Conservation (phyloP, 2,888 invertebrate species). For the Sesia apiformis region DNA sequence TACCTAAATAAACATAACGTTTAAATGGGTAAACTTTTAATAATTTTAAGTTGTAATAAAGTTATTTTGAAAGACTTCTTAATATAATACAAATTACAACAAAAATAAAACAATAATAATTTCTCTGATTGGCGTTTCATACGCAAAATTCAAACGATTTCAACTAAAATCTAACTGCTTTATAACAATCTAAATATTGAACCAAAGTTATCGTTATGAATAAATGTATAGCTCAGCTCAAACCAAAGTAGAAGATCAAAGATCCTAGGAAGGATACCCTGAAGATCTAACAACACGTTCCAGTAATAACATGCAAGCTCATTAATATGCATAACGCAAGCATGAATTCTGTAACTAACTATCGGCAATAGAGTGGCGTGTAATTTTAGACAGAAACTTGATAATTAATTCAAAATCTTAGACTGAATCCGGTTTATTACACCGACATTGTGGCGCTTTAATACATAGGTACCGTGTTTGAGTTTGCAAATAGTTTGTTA, state of each 20-base stretch:
- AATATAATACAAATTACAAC: no score
- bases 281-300: constrained; percentile 22
- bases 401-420: constrained; percentile 62
- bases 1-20: no score
- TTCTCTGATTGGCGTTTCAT: no score
- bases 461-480: constrained; percentile 23
- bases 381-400: constrained; percentile 54
- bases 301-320: constrained; percentile 43
- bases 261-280: neutral
- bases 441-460: constrained; percentile 22
- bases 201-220: neutral
- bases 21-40: no score
- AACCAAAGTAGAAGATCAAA: neutral
- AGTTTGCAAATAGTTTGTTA: constrained; percentile 9
- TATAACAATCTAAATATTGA: neutral
- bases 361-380: constrained; percentile 42
- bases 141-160: no score
- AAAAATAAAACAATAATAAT: no score
- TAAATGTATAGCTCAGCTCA: neutral
- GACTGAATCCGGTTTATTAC: constrained; percentile 45
- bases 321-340: constrained; percentile 64
- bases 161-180: neutral
- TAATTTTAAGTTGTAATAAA: no score
- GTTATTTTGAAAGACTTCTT: no score
- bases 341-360: constrained; percentile 43